Evolutionary conservation across 1,140 invertebrate species (phyloP).

Genomic region (Leptonema lineaticorne): DNA sequence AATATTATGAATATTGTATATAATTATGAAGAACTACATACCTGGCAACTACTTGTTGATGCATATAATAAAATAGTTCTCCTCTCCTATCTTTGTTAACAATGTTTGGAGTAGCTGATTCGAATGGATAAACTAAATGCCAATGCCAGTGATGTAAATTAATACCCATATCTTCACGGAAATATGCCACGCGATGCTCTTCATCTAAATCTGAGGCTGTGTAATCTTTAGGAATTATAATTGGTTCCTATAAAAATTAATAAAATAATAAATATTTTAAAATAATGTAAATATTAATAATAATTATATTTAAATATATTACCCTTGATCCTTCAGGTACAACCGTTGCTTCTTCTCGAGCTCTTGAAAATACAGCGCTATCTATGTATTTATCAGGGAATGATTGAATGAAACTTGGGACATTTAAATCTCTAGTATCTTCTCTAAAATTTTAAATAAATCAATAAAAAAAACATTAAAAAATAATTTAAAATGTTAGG

Average conservation of each 20-base stretch:
- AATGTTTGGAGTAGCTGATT: conserved; percentile 58
- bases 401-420: conserved; percentile 69
- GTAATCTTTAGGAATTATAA: conserved; percentile 70
- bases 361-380: conserved; percentile 65
- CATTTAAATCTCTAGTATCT: conserved; percentile 69
- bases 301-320: conserved; percentile 35
- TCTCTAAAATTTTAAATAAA: conserved; percentile 45
- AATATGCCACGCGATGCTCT: conserved; percentile 76
- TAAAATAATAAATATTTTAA: neutral
- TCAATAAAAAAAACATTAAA: neutral
- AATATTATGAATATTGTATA: neutral
- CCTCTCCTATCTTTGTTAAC: conserved; percentile 71
- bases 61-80: conserved; percentile 79
- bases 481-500: neutral
- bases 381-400: conserved; percentile 81
- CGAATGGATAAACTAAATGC: conserved; percentile 78
- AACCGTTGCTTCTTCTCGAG: conserved; percentile 68
- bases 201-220: conserved; percentile 71
- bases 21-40: conserved; percentile 37
- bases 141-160: conserved; percentile 84
- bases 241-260: conserved; percentile 53
- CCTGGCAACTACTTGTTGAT: conserved; percentile 70
- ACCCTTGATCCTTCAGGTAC: conserved; percentile 65
- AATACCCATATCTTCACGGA: conserved; percentile 72
- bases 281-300: neutral